These are phyloP conservation scores for Nicator chloris DNA, from an alignment of 2,113 vertebrate species.

Conservation along the genomic window DNA sequence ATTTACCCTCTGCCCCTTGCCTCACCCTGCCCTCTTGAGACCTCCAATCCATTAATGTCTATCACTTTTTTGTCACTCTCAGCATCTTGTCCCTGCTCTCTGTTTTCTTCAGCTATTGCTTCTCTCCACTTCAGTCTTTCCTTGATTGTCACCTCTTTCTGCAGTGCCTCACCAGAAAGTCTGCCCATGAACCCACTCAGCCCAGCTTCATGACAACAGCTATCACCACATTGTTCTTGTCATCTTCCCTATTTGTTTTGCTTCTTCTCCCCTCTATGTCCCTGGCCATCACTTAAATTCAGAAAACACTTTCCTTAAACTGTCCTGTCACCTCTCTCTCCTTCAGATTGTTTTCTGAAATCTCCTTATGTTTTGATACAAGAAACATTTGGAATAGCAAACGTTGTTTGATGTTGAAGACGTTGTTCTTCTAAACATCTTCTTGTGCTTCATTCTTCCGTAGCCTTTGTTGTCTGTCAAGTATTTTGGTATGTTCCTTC, in stretches of 20 bases:
- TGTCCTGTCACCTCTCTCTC: neutral
- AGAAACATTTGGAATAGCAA: neutral
- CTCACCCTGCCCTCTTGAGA: constrained; percentile 53
- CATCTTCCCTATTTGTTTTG: neutral
- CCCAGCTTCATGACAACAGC: neutral
- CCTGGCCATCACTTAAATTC: neutral
- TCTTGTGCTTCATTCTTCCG: neutral
- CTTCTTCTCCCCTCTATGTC: neutral
- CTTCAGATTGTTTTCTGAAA: neutral
- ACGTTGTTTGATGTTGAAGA: rapidly evolving
- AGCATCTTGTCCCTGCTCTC: neutral
- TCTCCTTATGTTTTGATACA: neutral
- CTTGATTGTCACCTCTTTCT: constrained; percentile 34
- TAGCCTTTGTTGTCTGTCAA: neutral
- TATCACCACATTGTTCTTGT: neutral
- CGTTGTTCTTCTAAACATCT: neutral
- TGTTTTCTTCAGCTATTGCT: constrained; percentile 25
- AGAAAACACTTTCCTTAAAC: neutral
- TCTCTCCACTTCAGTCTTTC: constrained; percentile 4
- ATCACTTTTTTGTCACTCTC: constrained; percentile 48
- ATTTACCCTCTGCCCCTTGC: constrained; percentile 33
- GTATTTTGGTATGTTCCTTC: neutral
- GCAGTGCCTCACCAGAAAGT: neutral
- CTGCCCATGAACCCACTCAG: neutral
- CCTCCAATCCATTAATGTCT: constrained; percentile 48